Conservation (phyloP, 2,888 invertebrate genomes). For the Slavum lentiscoides region DNA sequence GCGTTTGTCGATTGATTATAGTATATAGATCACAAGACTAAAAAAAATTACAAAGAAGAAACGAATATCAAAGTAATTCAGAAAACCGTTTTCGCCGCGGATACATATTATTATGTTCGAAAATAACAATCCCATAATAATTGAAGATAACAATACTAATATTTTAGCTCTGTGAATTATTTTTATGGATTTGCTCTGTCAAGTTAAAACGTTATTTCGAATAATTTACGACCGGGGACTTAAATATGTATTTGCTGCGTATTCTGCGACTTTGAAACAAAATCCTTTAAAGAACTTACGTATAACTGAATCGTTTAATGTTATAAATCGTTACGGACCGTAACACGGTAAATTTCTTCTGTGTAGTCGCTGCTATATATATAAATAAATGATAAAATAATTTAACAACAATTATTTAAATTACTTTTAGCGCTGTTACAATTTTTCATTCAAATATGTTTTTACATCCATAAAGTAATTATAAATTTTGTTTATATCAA, state of each 20-base stretch:
- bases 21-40: too few relatives aligned
- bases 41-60: too few relatives aligned
- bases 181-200: not conserved
- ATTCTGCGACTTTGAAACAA: not conserved
- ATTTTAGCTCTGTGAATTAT: not conserved
- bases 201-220: not conserved
- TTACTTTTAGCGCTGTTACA: too few relatives aligned
- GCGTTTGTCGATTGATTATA: too few relatives aligned
- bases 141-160: not conserved
- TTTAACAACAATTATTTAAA: too few relatives aligned
- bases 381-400: too few relatives aligned
- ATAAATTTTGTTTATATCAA: too few relatives aligned
- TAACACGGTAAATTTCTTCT: not conserved
- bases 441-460: too few relatives aligned
- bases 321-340: not conserved
- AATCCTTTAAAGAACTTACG: not conserved
- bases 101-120: not conserved
- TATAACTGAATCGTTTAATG: not conserved
- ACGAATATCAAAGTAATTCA: too few relatives aligned
- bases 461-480: too few relatives aligned
- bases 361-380: too few relatives aligned
- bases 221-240: conserved; percentile 5
- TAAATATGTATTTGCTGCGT: not conserved
- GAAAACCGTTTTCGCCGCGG: not conserved
- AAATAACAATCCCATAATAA: too few relatives aligned